Conservation (phyloP, 2,113 vertebrate species). For the Rutilus rutilus region DNA sequence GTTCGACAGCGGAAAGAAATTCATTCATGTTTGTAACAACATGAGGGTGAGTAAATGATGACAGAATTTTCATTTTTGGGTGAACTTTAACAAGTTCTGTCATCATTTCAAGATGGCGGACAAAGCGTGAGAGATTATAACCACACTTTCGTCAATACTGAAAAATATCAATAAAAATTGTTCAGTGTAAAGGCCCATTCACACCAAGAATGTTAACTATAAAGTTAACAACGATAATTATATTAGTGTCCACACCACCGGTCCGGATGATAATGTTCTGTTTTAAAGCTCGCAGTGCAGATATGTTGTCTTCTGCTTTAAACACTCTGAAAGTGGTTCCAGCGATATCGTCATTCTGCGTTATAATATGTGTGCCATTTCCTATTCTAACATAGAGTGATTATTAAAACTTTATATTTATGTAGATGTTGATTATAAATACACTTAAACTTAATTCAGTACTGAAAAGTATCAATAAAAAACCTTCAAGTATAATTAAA, state of each 20-base stretch:
- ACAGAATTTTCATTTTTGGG: not conserved
- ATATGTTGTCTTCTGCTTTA: not conserved
- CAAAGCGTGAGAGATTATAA: not conserved
- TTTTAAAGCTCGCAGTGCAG: not conserved
- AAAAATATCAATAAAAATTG: not conserved
- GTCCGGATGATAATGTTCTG: not conserved
- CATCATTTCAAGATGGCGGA: not conserved
- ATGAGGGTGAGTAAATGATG: too few relatives aligned
- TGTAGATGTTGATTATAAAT: too few relatives aligned
- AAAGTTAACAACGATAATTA: not conserved
- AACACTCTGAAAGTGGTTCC: not conserved
- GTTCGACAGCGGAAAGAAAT: too few relatives aligned
- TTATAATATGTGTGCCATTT: too few relatives aligned
- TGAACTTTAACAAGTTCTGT: not conserved
- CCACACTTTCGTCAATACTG: not conserved
- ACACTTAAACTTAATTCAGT: too few relatives aligned
- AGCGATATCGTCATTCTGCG: too few relatives aligned
- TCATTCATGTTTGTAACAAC: too few relatives aligned
- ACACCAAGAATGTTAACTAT: not conserved
- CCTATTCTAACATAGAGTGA: not conserved
- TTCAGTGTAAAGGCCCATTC: not conserved
- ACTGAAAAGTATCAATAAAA: too few relatives aligned
- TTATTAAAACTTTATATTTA: not conserved
- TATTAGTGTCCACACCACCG: not conserved
- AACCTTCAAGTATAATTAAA: not conserved